phyloP scores from a whole-genome alignment of 2,888 invertebrate genomes.

The Mesochorus sp. region DNA sequence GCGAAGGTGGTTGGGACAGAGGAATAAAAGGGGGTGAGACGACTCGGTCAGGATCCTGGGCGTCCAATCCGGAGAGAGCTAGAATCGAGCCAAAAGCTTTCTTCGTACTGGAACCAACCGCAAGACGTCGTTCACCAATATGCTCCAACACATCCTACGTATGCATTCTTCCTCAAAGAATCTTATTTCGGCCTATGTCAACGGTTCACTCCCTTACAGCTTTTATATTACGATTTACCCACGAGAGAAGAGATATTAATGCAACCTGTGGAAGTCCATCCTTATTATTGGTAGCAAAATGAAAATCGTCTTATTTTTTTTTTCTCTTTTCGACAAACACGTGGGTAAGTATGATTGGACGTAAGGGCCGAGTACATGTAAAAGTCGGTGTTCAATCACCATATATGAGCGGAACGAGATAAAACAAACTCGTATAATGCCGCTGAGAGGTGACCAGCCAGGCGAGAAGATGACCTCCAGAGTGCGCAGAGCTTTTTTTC shows the following conservation, averaged over 20 bases:
- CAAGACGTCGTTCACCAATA: constrained; percentile 8
- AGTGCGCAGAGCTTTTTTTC: constrained; percentile 6
- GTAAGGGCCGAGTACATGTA: neutral
- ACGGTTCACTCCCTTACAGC: constrained; percentile 6
- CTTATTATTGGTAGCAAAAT: constrained; percentile 8
- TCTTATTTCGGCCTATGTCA: constrained; percentile 40
- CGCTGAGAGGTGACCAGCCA: constrained; percentile 47
- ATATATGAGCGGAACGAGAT: constrained; percentile 4
- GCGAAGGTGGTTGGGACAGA: constrained; percentile 47
- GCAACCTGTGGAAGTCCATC: constrained; percentile 27
- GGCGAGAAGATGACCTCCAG: constrained; percentile 62
- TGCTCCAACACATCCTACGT: constrained; percentile 10
- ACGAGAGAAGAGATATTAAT: constrained; percentile 40
- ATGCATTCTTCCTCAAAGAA: constrained; percentile 38
- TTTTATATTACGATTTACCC: constrained; percentile 29
- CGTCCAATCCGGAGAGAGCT: constrained; percentile 50
- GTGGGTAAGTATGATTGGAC: constrained; percentile 39
- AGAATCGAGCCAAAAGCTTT: constrained; percentile 56
- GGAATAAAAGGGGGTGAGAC: constrained; percentile 53
- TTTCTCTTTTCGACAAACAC: constrained; percentile 7
- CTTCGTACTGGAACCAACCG: constrained; percentile 47
- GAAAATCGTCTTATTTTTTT: neutral
- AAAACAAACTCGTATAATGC: constrained; percentile 35
- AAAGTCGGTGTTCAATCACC: constrained; percentile 19
- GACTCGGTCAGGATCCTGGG: constrained; percentile 48